Evolutionary conservation across 2,113 vertebrate species (phyloP).

Genomic region (Ramphastos sulfuratus): DNA sequence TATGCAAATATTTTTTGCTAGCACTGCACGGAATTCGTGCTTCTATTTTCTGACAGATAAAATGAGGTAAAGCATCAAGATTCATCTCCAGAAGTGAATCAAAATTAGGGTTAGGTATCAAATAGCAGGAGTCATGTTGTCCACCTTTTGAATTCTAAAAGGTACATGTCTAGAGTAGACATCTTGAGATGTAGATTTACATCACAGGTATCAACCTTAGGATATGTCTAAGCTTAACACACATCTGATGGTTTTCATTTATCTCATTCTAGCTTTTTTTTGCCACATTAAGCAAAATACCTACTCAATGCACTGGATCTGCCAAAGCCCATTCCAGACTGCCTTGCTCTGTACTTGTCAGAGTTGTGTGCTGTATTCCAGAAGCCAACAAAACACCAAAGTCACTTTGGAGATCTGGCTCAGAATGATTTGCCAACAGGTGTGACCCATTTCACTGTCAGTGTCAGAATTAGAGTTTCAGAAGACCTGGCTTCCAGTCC

Average conservation of each 20-base stretch:
- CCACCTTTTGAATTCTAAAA: background rate
- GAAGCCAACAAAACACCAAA: background rate
- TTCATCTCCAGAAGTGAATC: background rate
- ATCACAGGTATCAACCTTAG: background rate
- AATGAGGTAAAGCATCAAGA: background rate
- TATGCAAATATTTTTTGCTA: background rate
- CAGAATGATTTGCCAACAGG: background rate
- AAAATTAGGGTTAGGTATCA: background rate
- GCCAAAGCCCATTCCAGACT: conserved; percentile 1
- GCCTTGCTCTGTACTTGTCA: background rate
- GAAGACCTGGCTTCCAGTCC: background rate
- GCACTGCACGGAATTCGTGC: background rate
- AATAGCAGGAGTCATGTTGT: background rate
- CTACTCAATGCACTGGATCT: background rate
- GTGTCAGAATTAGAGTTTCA: background rate
- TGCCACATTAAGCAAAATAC: background rate
- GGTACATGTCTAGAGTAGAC: background rate
- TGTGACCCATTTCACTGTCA: background rate
- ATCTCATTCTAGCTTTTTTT: background rate
- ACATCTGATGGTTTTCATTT: background rate
- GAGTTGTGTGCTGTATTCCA: background rate
- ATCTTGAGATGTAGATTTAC: background rate
- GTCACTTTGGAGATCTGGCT: background rate
- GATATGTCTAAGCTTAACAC: background rate
- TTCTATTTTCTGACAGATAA: background rate